These are phyloP conservation scores for Leptopilina clavipes DNA, from an alignment of 1,140 invertebrate genomes.

Conservation along the genomic window DNA sequence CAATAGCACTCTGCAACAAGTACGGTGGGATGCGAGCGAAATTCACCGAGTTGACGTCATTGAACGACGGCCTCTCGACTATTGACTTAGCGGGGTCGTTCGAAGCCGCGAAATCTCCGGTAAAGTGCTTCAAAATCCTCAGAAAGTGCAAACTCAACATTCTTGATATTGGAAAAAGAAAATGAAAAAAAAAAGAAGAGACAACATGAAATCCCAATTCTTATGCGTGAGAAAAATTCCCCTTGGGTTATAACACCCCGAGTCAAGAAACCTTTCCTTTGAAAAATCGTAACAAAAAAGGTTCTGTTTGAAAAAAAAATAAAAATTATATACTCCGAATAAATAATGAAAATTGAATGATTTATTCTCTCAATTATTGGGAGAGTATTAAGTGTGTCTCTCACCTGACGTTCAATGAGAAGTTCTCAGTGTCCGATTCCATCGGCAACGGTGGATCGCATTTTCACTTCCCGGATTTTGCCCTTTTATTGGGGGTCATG, in stretches of 20 bases:
- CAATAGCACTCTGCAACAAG: slow-evolving; percentile 33
- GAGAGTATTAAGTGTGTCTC: not conserved
- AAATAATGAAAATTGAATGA: too few species aligned
- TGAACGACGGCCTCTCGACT: slow-evolving; percentile 29
- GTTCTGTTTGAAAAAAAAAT: too few species aligned
- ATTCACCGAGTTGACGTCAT: slow-evolving; percentile 28
- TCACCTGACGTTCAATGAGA: not conserved
- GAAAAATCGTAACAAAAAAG: too few species aligned
- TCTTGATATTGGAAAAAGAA: not conserved
- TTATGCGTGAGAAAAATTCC: too few species aligned
- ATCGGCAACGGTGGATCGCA: not conserved
- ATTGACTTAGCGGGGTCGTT: slow-evolving; percentile 33
- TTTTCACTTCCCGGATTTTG: slow-evolving; percentile 34
- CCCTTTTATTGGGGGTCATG: slow-evolving; percentile 6
- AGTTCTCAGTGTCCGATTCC: not conserved
- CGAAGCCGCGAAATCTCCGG: slow-evolving; percentile 22
- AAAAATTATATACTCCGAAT: too few species aligned
- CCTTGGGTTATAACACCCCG: too few species aligned
- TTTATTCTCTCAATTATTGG: not conserved
- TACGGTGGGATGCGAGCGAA: slow-evolving; percentile 21
- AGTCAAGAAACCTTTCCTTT: too few species aligned
- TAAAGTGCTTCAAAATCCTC: not conserved
- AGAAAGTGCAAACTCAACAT: slow-evolving; percentile 1
- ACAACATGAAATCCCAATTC: too few species aligned
- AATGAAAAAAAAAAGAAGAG: too few species aligned